Conservation (phyloP, 2,113 vertebrate species). For the Hydrolagus affinis region DNA sequence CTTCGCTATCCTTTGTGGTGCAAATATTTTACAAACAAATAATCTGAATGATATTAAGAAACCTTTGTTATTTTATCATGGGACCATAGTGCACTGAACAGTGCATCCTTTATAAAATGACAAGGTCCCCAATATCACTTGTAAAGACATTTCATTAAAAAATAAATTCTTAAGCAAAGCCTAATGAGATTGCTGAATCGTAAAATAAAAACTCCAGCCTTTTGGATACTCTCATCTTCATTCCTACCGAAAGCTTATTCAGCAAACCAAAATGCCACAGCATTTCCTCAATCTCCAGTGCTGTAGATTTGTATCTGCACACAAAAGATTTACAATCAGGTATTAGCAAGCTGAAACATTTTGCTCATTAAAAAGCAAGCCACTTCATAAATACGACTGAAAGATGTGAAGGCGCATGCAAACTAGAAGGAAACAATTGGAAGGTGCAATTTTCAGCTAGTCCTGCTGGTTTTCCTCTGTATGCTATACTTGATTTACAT, state of each 20-base stretch:
- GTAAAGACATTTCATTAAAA: not conserved
- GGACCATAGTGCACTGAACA: not conserved
- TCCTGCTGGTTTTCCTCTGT: conserved; percentile 69
- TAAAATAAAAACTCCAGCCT: conserved; percentile 61
- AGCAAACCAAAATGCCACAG: conserved; percentile 94
- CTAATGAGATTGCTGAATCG: conserved; percentile 66
- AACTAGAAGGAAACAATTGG: conserved; percentile 21
- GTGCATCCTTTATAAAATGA: not conserved
- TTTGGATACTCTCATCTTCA: conserved; percentile 63
- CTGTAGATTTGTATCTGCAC: conserved; percentile 76
- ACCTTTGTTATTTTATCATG: not conserved
- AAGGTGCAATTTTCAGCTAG: conserved; percentile 44
- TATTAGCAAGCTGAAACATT: conserved; percentile 32
- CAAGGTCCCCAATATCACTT: not conserved
- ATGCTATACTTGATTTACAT: conserved; percentile 92
- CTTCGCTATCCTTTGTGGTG: not conserved
- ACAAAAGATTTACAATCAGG: conserved; percentile 64
- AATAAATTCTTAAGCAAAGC: conserved; percentile 52
- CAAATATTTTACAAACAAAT: not conserved
- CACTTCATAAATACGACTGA: conserved; percentile 14
- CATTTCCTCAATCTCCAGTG: conserved; percentile 69
- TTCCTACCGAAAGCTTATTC: conserved; percentile 88
- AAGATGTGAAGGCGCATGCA: conserved; percentile 21
- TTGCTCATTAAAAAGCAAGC: conserved; percentile 29
- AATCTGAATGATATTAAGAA: not conserved